A percentile compares a stretch with the other conserved stretches of the same genome.
Conservation (phyloP, 2,797 vertebrate genomes). For the Mallotus villosus region DNA sequence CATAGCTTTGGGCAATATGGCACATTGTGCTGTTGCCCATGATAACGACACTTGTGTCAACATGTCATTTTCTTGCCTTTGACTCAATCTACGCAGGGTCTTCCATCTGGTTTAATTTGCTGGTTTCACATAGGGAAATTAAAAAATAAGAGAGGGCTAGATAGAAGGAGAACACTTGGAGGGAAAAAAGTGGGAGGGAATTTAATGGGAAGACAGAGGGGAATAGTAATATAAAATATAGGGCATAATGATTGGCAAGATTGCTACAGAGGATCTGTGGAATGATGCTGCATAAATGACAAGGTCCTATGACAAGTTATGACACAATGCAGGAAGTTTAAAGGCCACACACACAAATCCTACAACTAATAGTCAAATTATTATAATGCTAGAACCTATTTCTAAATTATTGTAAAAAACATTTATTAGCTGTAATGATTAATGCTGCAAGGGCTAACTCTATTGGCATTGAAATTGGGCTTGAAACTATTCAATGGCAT, state of each 20-base stretch:
- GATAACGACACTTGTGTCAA: constrained; percentile 68
- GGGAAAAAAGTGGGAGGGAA: too few relatives aligned
- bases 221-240: too few relatives aligned
- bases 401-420: constrained; percentile 1
- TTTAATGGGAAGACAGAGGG: too few relatives aligned
- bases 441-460: too few relatives aligned
- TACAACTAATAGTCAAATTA: too few relatives aligned
- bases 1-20: constrained; percentile 43
- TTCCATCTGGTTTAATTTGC: constrained; percentile 43
- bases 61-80: constrained; percentile 62
- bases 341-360: not conserved
- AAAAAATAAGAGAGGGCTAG: too few relatives aligned
- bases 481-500: constrained; percentile 37
- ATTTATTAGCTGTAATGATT: too few relatives aligned
- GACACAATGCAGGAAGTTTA: not conserved
- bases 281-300: constrained; percentile 20
- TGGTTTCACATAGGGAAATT: constrained; percentile 47
- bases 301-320: constrained; percentile 2
- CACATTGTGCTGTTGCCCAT: constrained; percentile 57
- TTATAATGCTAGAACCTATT: not conserved
- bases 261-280: not conserved
- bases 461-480: too few relatives aligned
- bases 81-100: constrained; percentile 66
- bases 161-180: too few relatives aligned
- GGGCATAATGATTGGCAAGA: constrained; percentile 2